Conservation (phyloP, 2,888 invertebrate genomes). For the Ethmia dodecea region DNA sequence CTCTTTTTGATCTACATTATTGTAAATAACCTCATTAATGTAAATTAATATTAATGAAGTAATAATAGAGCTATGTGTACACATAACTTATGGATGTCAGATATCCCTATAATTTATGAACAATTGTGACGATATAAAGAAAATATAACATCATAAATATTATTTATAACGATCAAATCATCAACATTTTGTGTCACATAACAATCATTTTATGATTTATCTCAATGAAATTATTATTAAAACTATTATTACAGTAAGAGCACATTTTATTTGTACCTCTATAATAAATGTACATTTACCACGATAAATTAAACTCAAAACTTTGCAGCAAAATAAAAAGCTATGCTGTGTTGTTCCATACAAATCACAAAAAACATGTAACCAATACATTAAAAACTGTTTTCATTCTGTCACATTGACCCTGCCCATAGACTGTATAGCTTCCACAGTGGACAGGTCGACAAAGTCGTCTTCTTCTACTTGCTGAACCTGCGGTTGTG, state of each 20-base stretch:
- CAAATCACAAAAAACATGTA: neutral
- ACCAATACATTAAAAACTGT: neutral
- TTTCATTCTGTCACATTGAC: slow-evolving; percentile 48
- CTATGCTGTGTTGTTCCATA: neutral
- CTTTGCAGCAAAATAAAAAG: neutral
- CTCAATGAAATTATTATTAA: slow-evolving; percentile 15
- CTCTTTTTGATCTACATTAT: no score
- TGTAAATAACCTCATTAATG: no score
- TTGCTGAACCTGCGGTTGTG: slow-evolving; percentile 19
- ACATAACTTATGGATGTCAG: no score
- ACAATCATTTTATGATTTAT: slow-evolving; percentile 16
- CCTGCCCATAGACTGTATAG: slow-evolving; percentile 56
- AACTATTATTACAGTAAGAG: slow-evolving; percentile 21
- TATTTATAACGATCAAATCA: no score
- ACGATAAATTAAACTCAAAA: slow-evolving; percentile 2
- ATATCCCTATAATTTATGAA: no score
- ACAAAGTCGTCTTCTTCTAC: slow-evolving; percentile 78
- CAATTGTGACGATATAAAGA: no score
- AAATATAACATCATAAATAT: no score
- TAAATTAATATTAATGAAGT: no score
- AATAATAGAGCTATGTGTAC: no score
- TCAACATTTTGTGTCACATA: neutral
- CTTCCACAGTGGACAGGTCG: slow-evolving; percentile 84
- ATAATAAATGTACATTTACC: slow-evolving; percentile 19
- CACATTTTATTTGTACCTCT: slow-evolving; percentile 23